Evolutionary conservation across 2,797 vertebrate genomes (phyloP), one percentile per base, ranked within the genome.

Genomic region (Naso thynnoides): DNA sequence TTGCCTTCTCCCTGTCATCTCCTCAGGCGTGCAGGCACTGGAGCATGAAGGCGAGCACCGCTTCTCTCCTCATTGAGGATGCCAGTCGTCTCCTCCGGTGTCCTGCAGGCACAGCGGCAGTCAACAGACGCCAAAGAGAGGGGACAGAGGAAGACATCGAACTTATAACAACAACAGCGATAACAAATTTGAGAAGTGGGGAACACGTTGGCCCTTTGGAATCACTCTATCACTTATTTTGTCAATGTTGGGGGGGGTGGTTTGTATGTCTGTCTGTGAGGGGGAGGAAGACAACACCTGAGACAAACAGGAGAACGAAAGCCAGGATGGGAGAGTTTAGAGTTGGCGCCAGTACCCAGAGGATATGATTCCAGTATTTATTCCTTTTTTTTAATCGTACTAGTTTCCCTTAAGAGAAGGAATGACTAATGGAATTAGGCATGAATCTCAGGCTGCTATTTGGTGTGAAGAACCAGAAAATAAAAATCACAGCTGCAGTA

Each of bases 1-100:
- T 90, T 89, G 80, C 83, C 79, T 61, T 92, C 88, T 88, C 79
- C 78, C 87, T 88, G 89, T 92, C 91, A 88, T 89, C 80, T 81
- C 82, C 76, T 79, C 74, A 79, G 83, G 82, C 82, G 31, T 74
- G 88, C 78, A 63, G 60, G 76, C 82, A 7, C 60, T 49, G 71
- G 83, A 90, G 90, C 82, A 54, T 88, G 90, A 88, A 89, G 86
- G 73, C 82, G 58, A 86, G 80, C 59, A 38, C 57, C 1, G 78
- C 78, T 82, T 65, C 67, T 70, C 71, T 80, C 68, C 81, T 90
- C 86, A 85, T 88, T 86, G 79, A 62, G 65, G 81, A 89, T 87
- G 83, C 88, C 76, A 80, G 77, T 79, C 78, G 63, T 84, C 78
- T 84, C 82, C 85, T 81, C 75, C 56, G 73, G 83, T 85, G 79